A percentile compares a stretch with the other conserved stretches of the same genome.
These are phyloP conservation scores for Actinia tenebrosa DNA, from an alignment of 64 coral and sea anemone species.

Conservation along the genomic window DNA sequence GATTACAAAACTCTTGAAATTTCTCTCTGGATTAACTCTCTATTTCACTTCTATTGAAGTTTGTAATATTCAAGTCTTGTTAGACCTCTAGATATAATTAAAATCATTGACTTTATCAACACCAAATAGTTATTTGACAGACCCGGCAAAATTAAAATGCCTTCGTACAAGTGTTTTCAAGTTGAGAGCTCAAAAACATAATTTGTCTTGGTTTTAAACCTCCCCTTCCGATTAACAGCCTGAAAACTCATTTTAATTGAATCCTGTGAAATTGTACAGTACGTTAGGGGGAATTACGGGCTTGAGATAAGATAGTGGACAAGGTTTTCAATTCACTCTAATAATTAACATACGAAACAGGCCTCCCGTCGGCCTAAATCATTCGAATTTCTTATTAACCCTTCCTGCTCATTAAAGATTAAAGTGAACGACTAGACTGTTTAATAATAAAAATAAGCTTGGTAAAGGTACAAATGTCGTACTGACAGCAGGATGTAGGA, in stretches of 20 bases:
- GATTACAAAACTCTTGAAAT: neutral
- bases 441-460: neutral
- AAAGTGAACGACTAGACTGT: neutral
- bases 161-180: slow-evolving; percentile 2
- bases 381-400: slow-evolving; percentile 7
- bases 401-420: slow-evolving; percentile 7
- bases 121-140: neutral
- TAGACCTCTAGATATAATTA: neutral
- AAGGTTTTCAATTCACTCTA: neutral
- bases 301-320: neutral
- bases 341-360: neutral
- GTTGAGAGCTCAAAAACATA: neutral
- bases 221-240: neutral
- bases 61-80: neutral
- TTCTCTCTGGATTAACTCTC: neutral
- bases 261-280: neutral
- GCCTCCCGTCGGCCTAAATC: neutral
- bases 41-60: neutral
- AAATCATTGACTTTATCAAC: neutral
- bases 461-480: neutral
- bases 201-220: neutral
- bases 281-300: neutral
- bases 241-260: neutral
- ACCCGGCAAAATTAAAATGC: neutral
- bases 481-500: neutral